Percentiles rank a stretch among this genome's conserved stretches.
Evolutionary conservation across 2,888 invertebrate genomes (phyloP).

Genomic region (Morinoia aosen): DNA sequence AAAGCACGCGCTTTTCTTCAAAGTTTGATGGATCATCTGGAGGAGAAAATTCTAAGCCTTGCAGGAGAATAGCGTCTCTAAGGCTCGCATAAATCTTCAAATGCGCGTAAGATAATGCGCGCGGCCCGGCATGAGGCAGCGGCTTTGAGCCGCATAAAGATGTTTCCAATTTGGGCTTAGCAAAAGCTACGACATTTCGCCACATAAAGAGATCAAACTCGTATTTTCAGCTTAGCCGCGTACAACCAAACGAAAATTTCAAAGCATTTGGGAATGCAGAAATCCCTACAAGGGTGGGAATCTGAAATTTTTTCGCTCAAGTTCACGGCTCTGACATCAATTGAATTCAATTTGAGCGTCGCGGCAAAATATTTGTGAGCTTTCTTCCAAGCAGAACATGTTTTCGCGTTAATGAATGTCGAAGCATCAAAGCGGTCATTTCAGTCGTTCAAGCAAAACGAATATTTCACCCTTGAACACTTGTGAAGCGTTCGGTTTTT

Average conservation of each 20-base stretch:
- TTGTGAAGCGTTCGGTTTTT: too few relatives aligned
- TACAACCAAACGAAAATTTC: background rate
- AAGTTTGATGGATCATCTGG: constrained; percentile 10
- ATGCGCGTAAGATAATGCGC: background rate
- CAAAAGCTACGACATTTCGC: background rate
- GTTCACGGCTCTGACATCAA: background rate
- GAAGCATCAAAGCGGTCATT: background rate
- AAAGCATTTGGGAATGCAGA: background rate
- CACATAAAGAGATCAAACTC: background rate
- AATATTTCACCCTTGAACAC: background rate
- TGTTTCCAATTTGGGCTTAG: background rate
- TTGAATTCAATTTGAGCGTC: background rate
- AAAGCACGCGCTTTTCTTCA: background rate
- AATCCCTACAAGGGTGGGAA: background rate
- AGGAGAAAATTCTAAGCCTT: background rate
- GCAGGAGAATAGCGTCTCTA: background rate
- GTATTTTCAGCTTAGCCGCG: background rate
- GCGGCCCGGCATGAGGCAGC: background rate
- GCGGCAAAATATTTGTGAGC: background rate
- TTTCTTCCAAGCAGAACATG: background rate
- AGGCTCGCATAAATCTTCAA: background rate
- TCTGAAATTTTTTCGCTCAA: background rate
- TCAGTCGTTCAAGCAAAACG: background rate
- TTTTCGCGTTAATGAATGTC: background rate
- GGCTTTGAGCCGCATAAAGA: background rate